Base-by-base conservation (phyloP, 1,140 invertebrate genomes). In the Eumaeus atala region DNA sequence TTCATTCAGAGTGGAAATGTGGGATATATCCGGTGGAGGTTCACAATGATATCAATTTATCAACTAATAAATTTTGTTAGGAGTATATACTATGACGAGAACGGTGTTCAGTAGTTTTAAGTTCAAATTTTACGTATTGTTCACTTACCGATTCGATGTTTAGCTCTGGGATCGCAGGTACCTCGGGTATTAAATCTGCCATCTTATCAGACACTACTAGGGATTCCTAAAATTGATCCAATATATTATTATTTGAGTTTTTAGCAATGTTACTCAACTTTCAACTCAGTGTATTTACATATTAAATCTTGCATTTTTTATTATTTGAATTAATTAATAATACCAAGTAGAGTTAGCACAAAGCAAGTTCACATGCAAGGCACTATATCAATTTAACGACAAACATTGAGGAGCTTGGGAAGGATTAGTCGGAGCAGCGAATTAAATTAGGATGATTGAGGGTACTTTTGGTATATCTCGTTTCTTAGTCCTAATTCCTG, bases 131-230 rank as follows among this genome's bases (percentile, higher is more conserved):
- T 36, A 17, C 54, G 14, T 11, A 50, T 7, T 8, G 14, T 11
- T 40, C 5, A 16, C 51, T 65, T 72, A 86, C 82, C 72, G 69
- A 66, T 70, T 84, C 78, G 48, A 75, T 76, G 58, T 82, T 80
- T 34, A 83, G 48, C 57, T 83, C 82, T 56, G 82, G 80, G 49
- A 85, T 66, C 51, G 69, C 69, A 11, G 82, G 77, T 40, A 84
- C 65, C 53, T 85, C 82, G 16, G 82, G 77, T 58, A 85, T 86
- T 58, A 86, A 65, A 51, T 86, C 83, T 9, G 74, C 71, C 35
- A 86, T 72, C 65, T 84, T 84, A 61, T 86, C 83, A 33, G 67
- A 61, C 18, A 73, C 61, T 1, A 72, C 60, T 33, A 76, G 48
- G 21, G 66, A 51, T 10, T 86, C 82, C 82, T 86, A 74, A 38